Base-by-base conservation (phyloP, 2,888 invertebrate genomes). In the Volucella bombylans region DNA sequence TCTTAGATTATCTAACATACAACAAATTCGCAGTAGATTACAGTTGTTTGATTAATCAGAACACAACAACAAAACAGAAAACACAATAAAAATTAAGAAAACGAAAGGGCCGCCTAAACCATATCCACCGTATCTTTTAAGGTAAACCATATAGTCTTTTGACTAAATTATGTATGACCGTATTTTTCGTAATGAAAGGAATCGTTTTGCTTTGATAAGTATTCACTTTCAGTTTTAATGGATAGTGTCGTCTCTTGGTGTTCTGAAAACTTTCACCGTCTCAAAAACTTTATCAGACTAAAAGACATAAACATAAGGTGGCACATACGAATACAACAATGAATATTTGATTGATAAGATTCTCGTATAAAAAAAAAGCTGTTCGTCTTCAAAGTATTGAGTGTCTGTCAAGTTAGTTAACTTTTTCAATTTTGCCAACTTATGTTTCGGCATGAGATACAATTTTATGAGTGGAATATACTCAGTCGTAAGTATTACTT, bases 161-260 rank as follows among this genome's bases (percentile, higher is more conserved):
- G 31, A 18, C 45, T 23, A 14, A 52, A 41, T 1, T 65, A 52
- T 65, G 41, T 23, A 43, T 62, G 52, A 23, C 23, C 23, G 2
- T 61, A 45, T 54, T 31, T 31, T 9, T 43, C 2, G 0, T 43
- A 6, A 18, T 0, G 11, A 1, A 23, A 23, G 3, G 23, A 23
- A 23, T 23, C 23, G 23, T 8, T 14, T 49, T 10, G 31, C 15
- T 59, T 11, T 47, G 45, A 57, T 57, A 55, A 47, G 38, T 14
- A 57, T 64, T 73, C 64, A 73, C 73, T 73, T 73, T 73, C 73
- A 64, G 64, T 64, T 39, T n/a, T n/a, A n/a, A n/a, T n/a, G n/a
- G n/a, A n/a, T n/a, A n/a, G n/a, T 62, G 43, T 18, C 43, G n/a
- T 15, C 18, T 15, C 3, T 0, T 23, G 9, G 8, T 39, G 8